Conservation (phyloP, 2,888 invertebrate genomes). For the Neuroscelio doddi region DNA sequence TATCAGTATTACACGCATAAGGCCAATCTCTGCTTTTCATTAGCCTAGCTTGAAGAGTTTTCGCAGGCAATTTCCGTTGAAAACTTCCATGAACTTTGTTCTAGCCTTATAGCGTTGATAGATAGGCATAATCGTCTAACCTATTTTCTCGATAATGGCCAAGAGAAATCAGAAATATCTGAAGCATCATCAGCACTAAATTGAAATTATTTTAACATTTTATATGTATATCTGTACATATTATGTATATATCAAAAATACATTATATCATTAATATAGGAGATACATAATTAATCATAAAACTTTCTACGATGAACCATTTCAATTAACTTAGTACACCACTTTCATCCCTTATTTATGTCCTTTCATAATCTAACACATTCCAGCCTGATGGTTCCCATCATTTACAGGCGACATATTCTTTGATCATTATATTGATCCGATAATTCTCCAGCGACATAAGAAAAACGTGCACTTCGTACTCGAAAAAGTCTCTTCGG, state of each 20-base stretch:
- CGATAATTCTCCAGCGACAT: neutral
- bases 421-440: neutral
- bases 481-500: conserved; percentile 6
- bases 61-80: neutral
- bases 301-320: too few relatives aligned
- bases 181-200: too few relatives aligned
- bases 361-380: neutral
- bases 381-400: neutral
- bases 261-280: too few relatives aligned
- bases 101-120: neutral
- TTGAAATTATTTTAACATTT: too few relatives aligned
- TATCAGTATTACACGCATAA: neutral
- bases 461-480: conserved; percentile 19
- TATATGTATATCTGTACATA: too few relatives aligned
- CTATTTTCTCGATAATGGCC: neutral
- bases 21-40: neutral
- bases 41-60: neutral
- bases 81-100: neutral
- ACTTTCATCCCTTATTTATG: neutral
- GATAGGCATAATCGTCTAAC: neutral
- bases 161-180: too few relatives aligned
- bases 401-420: neutral
- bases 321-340: too few relatives aligned
- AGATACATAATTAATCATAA: too few relatives aligned
- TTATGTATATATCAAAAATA: too few relatives aligned